A percentile compares a stretch with the other conserved stretches of the same genome.
Evolutionary conservation across 1,140 invertebrate genomes (phyloP).

Genomic region (Cecropterus lyciades): DNA sequence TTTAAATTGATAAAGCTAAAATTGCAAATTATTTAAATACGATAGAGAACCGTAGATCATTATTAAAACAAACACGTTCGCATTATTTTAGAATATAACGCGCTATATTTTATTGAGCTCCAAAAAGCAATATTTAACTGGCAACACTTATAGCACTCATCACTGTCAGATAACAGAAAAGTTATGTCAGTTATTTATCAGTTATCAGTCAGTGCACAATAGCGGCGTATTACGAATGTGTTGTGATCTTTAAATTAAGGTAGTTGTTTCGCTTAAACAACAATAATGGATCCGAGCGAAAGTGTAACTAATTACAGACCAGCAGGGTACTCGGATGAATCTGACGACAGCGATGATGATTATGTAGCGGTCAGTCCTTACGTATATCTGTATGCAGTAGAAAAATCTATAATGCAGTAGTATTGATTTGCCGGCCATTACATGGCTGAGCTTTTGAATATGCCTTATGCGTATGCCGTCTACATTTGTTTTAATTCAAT

Average conservation of each 20-base stretch:
- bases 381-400: neutral
- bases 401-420: constrained; percentile 20
- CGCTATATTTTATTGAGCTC: too few relatives aligned
- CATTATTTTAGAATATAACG: too few relatives aligned
- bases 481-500: neutral
- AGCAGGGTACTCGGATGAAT: constrained; percentile 17
- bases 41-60: too few relatives aligned
- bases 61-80: too few relatives aligned
- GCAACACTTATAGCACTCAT: too few relatives aligned
- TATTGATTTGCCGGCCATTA: constrained; percentile 27
- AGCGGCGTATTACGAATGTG: neutral
- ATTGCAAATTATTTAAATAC: too few relatives aligned
- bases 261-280: neutral
- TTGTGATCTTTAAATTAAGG: neutral
- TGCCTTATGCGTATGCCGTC: neutral
- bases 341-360: constrained; percentile 6
- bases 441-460: neutral
- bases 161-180: too few relatives aligned
- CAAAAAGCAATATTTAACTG: too few relatives aligned
- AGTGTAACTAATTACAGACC: constrained; percentile 15
- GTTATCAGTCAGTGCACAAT: neutral
- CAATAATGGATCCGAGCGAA: neutral
- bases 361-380: constrained; percentile 18
- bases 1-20: too few relatives aligned
- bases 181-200: too few relatives aligned